phyloP scores from a whole-genome alignment of 2,888 invertebrate genomes.

The Griposia aprilina region DNA sequence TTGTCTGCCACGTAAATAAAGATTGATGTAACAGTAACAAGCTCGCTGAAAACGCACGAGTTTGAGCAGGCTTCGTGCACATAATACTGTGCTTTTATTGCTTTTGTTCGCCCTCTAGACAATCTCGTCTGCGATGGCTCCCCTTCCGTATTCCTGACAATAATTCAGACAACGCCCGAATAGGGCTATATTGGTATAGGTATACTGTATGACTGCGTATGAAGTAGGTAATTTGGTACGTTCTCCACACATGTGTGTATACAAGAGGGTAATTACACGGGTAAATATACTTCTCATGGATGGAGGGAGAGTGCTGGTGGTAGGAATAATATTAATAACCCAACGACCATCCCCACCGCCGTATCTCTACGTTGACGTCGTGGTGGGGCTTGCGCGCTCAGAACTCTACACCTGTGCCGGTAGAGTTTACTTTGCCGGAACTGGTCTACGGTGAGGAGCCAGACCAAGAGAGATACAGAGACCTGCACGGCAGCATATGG shows the following conservation, averaged over 20 bases:
- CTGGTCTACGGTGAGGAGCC: too few relatives aligned
- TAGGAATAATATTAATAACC: too few relatives aligned
- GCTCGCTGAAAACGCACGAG: slow-evolving; percentile 31
- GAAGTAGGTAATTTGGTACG: not conserved
- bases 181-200: too few relatives aligned
- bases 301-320: not conserved
- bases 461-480: too few relatives aligned
- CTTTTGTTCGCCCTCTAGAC: slow-evolving; percentile 20
- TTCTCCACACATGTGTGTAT: not conserved
- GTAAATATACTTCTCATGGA: not conserved
- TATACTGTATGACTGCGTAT: slow-evolving; percentile 1
- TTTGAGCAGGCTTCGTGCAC: slow-evolving; percentile 25
- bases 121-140: slow-evolving; percentile 17
- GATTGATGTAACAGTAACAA: slow-evolving; percentile 49
- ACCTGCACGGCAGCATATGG: too few relatives aligned
- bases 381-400: too few relatives aligned
- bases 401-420: too few relatives aligned
- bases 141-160: slow-evolving; percentile 41
- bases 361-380: too few relatives aligned
- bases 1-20: slow-evolving; percentile 41
- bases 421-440: too few relatives aligned
- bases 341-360: too few relatives aligned
- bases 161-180: slow-evolving; percentile 6
- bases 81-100: slow-evolving; percentile 30
- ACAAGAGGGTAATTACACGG: not conserved